Conservation (phyloP, 2,113 vertebrate genomes). For the Platichthys flesus region DNA sequence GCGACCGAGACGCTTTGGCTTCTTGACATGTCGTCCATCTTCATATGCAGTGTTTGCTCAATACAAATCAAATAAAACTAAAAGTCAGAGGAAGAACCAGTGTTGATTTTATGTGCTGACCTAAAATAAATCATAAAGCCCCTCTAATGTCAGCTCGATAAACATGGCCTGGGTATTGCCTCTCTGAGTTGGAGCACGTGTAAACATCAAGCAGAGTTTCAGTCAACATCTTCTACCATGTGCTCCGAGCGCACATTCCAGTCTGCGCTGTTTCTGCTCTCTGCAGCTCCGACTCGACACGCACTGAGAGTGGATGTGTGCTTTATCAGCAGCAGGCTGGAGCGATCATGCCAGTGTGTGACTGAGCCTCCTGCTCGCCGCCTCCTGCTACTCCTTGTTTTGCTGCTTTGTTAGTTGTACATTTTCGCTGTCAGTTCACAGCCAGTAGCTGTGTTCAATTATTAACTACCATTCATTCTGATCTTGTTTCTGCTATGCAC, state of each 20-base stretch:
- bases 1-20: no score
- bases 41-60: not conserved
- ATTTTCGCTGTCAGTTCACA: conserved; percentile 33
- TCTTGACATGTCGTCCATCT: no score
- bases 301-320: conserved; percentile 16
- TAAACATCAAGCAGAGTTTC: not conserved
- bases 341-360: conserved; percentile 47
- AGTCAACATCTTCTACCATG: conserved; percentile 13
- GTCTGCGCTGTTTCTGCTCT: conserved; percentile 40
- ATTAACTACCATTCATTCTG: not conserved
- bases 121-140: conserved; percentile 1
- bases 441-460: conserved; percentile 13
- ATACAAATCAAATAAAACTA: not conserved
- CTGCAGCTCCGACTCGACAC: conserved; percentile 26
- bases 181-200: not conserved
- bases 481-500: conserved; percentile 19
- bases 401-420: conserved; percentile 62
- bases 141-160: not conserved
- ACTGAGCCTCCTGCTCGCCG: conserved; percentile 52
- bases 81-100: not conserved
- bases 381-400: conserved; percentile 48
- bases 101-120: not conserved
- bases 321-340: conserved; percentile 52
- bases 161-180: not conserved
- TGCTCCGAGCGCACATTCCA: conserved; percentile 34